A percentile compares a stretch with the other conserved stretches of the same genome.
phyloP scores from a whole-genome alignment of 2,888 invertebrate genomes.

The Pegoplata infirma region DNA sequence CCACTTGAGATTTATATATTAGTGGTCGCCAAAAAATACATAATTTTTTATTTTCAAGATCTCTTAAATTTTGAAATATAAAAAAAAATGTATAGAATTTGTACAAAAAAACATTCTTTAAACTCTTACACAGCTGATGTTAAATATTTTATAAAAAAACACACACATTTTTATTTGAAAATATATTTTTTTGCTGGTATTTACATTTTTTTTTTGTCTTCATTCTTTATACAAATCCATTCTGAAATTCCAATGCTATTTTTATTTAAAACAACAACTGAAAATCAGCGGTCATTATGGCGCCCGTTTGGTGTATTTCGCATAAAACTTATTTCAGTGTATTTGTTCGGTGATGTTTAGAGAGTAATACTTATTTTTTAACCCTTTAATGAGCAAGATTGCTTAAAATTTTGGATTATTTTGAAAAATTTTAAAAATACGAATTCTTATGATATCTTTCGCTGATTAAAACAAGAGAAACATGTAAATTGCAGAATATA shows the following conservation, averaged over 20 bases:
- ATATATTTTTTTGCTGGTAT: constrained; percentile 3
- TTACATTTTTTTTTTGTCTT: constrained; percentile 7
- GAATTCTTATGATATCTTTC: too few relatives aligned
- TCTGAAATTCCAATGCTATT: constrained; percentile 52
- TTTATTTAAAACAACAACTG: constrained; percentile 11
- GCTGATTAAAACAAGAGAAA: too few relatives aligned
- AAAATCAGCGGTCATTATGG: constrained; percentile 36
- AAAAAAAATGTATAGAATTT: neutral
- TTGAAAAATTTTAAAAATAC: too few relatives aligned
- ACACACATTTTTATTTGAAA: neutral
- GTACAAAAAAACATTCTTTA: constrained; percentile 3
- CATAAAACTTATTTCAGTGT: neutral
- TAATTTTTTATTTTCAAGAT: constrained; percentile 19
- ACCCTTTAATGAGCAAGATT: neutral
- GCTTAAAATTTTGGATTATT: too few relatives aligned
- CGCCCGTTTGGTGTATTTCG: constrained; percentile 32
- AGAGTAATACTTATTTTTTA: neutral
- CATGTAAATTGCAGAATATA: too few relatives aligned
- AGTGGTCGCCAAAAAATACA: constrained; percentile 18
- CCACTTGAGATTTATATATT: constrained; percentile 21
- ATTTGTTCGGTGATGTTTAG: too few relatives aligned
- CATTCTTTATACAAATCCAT: constrained; percentile 10
- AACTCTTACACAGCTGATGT: constrained; percentile 20
- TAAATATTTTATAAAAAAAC: constrained; percentile 6
- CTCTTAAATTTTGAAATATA: constrained; percentile 18